Base-by-base conservation (phyloP, 64 coral and sea anemone species). In the Cladopsammia gracilis region DNA sequence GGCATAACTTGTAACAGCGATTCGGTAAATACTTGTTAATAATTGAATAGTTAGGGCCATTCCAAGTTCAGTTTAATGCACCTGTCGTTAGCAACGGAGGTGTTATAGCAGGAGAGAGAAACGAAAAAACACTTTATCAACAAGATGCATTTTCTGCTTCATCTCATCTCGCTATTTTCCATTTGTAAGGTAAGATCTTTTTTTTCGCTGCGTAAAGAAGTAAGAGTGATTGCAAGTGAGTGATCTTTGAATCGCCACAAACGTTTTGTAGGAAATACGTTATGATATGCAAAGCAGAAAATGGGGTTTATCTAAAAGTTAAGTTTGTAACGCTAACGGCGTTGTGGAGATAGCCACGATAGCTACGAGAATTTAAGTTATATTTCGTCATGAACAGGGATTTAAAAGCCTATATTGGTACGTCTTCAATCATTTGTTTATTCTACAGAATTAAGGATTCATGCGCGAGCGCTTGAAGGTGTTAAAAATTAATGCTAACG, bases 41-140 rank as follows among this genome's bases (percentile, higher is more conserved):
- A 84, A 84, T 84, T 84, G 18, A 84, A 44, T 64, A 67, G 44
- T 84, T 22, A 67, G 80, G 80, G 80, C 46, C 80, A 67, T 62
- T 84, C 49, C 80, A 44, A 84, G 80, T 84, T 50, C 18, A 22
- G 20, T 48, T 49, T 43, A 58, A 64, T 19, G 80, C 62, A 23
- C 20, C 18, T 23, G 44, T 20, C 7, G 20, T 3, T 18, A n/a
- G 59, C 42, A 43, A 84, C 16, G 20, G 19, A 46, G 6, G 57
- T 25, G 9, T 14, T 18, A 84, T 20, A 77, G 49, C 70, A 24
- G 49, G 7, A 11, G 19, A 10, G 10, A 11, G 15, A 64, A 47
- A 14, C 44, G 0, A 23, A n/a, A 10, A 15, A 7, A 4, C 42
- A 47, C 59, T 48, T 2, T 4, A 60, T 23, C 43, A 68, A 68